Percentiles rank a stretch among this genome's conserved stretches.
These are phyloP conservation scores for Hyposoter didymator DNA, from an alignment of 2,888 invertebrate species.

Conservation along the genomic window DNA sequence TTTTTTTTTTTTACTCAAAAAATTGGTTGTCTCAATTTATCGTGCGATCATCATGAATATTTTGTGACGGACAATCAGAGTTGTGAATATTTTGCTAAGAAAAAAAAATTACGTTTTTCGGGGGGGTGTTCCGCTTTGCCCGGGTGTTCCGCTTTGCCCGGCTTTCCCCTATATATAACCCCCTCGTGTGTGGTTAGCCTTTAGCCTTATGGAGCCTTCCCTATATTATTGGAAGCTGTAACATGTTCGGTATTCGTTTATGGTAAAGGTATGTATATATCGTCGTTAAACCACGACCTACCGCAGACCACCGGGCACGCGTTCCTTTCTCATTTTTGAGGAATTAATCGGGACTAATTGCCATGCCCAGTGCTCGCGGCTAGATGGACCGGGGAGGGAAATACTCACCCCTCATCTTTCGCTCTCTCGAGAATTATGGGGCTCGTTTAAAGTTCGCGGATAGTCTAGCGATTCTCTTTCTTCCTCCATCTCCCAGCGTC, in stretches of 20 bases:
- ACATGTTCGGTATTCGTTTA: slow-evolving; percentile 60
- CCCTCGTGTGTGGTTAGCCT: slow-evolving; percentile 72
- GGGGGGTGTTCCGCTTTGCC: too few relatives aligned
- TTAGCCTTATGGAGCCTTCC: slow-evolving; percentile 68
- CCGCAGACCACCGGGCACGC: slow-evolving; percentile 77
- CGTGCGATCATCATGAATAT: too few relatives aligned
- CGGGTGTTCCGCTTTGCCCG: too few relatives aligned
- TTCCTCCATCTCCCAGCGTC: neutral
- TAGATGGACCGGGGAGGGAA: slow-evolving; percentile 54
- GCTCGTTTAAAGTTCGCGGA: slow-evolving; percentile 63
- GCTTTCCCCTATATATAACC: too few relatives aligned
- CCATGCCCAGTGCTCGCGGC: slow-evolving; percentile 69
- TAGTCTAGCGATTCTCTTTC: slow-evolving; percentile 38
- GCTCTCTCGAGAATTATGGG: slow-evolving; percentile 70
- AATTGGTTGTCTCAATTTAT: too few relatives aligned
- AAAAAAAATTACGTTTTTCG: too few relatives aligned
- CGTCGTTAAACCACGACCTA: slow-evolving; percentile 73
- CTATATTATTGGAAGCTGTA: slow-evolving; percentile 74
- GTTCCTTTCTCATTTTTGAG: slow-evolving; percentile 75
- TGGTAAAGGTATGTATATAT: slow-evolving; percentile 30
- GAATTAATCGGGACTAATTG: slow-evolving; percentile 80
- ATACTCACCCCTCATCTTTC: slow-evolving; percentile 60
- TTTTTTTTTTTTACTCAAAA: too few relatives aligned
- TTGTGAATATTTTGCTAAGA: too few relatives aligned
- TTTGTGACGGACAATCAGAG: too few relatives aligned